phyloP scores from a whole-genome alignment of 2,113 vertebrate species.

The Lamprologus lemairii region DNA sequence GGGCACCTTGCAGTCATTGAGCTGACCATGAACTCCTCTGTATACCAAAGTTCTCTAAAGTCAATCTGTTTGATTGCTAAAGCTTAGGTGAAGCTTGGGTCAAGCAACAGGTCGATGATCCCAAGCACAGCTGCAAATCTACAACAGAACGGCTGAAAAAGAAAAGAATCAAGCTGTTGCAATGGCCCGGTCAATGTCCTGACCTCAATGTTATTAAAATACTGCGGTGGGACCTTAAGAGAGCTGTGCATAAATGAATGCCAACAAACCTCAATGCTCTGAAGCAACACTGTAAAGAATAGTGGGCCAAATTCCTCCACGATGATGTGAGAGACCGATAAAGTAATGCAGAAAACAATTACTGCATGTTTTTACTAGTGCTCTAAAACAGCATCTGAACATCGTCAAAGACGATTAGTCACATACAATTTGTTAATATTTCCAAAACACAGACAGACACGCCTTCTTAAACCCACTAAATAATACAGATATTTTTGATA shows the following conservation, averaged over 20 bases:
- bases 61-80: not conserved
- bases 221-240: not conserved
- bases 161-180: not conserved
- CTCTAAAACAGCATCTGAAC: not conserved
- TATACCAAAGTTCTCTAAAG: not conserved
- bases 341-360: not conserved
- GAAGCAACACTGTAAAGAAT: not conserved
- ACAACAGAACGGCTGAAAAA: not conserved
- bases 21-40: not conserved
- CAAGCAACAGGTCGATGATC: not conserved
- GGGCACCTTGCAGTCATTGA: not conserved
- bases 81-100: not conserved
- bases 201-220: not conserved
- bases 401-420: not conserved
- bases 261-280: not conserved
- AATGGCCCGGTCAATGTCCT: not conserved
- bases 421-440: not conserved
- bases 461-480: not conserved
- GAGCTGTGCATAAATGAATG: not conserved
- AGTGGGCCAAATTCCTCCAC: not conserved
- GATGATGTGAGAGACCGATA: not conserved
- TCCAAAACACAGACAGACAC: not conserved
- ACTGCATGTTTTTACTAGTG: not conserved
- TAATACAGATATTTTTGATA: not conserved
- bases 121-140: not conserved